These are phyloP conservation scores for Brevipalpus yothersi DNA, from an alignment of 1,140 invertebrate genomes.

Conservation along the genomic window DNA sequence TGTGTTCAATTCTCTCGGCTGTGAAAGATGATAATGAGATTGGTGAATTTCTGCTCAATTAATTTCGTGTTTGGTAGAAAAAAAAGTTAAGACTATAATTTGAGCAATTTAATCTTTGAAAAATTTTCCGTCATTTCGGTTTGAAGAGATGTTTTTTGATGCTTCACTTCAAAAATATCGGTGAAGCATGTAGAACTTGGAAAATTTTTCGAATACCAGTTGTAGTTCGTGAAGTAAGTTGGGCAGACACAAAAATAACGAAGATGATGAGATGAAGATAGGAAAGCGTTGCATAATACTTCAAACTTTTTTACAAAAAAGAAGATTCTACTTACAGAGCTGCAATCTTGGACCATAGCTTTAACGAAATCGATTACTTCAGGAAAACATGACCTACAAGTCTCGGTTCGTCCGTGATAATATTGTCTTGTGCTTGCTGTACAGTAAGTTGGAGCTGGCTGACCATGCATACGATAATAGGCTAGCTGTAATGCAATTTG, in stretches of 20 bases:
- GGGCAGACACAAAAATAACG: no score
- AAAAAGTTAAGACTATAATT: no score
- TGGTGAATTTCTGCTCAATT: neutral
- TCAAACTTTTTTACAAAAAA: no score
- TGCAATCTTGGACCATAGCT: constrained; percentile 18
- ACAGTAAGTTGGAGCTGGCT: constrained; percentile 25
- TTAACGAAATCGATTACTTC: constrained; percentile 20
- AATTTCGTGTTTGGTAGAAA: neutral
- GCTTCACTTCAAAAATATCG: no score
- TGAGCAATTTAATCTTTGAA: no score
- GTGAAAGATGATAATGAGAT: neutral
- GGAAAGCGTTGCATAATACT: no score
- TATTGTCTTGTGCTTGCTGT: constrained; percentile 26
- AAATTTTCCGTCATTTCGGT: no score
- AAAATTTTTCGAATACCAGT: no score
- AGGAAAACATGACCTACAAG: constrained; percentile 24
- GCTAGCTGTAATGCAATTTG: constrained; percentile 36
- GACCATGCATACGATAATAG: constrained; percentile 27
- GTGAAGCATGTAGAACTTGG: no score
- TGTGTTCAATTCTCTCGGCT: constrained; percentile 7
- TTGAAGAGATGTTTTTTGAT: no score
- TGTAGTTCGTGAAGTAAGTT: no score
- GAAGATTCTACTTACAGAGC: constrained; percentile 11
- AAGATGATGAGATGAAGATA: no score
- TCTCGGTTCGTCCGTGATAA: constrained; percentile 28